Conservation (phyloP, 2,888 invertebrate genomes). For the Altica lythri region DNA sequence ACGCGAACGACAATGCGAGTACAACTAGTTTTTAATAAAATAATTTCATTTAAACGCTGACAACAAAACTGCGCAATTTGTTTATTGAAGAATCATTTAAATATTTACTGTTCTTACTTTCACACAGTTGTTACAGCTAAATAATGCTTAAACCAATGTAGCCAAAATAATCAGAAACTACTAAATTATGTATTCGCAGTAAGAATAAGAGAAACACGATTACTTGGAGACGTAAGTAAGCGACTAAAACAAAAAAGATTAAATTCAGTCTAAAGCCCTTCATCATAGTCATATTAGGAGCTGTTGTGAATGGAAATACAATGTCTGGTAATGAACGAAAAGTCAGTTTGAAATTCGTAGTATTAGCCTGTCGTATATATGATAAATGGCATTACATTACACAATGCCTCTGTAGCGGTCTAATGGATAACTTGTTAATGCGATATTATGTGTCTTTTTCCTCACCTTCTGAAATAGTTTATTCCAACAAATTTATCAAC, state of each 20-base stretch:
- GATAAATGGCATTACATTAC: constrained; percentile 21
- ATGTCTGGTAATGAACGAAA: constrained; percentile 28
- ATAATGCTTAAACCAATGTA: no score
- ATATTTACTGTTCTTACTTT: no score
- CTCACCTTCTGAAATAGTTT: no score
- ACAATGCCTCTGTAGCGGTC: constrained; percentile 19
- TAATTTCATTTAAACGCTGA: no score
- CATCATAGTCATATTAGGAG: constrained; percentile 23
- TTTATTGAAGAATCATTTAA: no score
- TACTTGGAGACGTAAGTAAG: constrained; percentile 3
- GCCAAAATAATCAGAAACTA: no score
- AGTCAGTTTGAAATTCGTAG: constrained; percentile 24
- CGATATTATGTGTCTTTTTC: constrained; percentile 10
- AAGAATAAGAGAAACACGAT: constrained; percentile 6
- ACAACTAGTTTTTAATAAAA: no score
- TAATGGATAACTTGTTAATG: constrained; percentile 27
- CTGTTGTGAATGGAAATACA: constrained; percentile 25
- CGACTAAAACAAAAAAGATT: constrained; percentile 16
- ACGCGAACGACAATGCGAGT: no score
- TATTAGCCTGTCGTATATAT: constrained; percentile 23
- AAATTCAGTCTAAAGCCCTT: constrained; percentile 18
- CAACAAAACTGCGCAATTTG: no score
- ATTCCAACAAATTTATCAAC: no score
- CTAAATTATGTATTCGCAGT: no score
- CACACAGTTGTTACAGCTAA: no score